These are phyloP conservation scores for Linnaemya vulpina DNA, from an alignment of 2,888 invertebrate genomes.

Conservation along the genomic window DNA sequence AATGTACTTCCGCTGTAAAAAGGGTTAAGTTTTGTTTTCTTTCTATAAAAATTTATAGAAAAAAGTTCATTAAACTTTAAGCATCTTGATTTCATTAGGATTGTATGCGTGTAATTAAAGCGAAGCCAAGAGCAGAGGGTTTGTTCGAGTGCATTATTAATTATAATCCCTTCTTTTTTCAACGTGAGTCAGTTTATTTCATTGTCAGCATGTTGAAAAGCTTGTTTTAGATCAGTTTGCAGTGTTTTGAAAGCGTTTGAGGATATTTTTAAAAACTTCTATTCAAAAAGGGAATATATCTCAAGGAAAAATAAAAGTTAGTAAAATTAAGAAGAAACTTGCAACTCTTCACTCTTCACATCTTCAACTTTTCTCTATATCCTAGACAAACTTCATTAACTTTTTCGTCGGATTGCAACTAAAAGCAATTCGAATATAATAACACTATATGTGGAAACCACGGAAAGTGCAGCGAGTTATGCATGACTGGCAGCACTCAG, in stretches of 20 bases:
- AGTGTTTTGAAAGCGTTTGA: neutral
- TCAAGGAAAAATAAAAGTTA: neutral
- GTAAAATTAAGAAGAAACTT: too few relatives aligned
- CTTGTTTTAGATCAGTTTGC: constrained; percentile 22
- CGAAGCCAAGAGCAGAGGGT: constrained; percentile 39
- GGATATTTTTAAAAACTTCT: neutral
- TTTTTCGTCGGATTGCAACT: too few relatives aligned
- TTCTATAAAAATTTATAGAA: constrained; percentile 27
- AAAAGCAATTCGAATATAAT: too few relatives aligned
- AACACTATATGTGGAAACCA: too few relatives aligned
- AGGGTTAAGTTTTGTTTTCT: constrained; percentile 65
- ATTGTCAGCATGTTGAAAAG: constrained; percentile 42
- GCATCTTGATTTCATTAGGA: constrained; percentile 51
- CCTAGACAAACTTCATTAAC: too few relatives aligned
- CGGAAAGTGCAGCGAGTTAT: too few relatives aligned
- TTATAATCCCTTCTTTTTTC: constrained; percentile 59
- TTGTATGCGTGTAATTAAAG: constrained; percentile 41
- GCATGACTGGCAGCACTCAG: neutral
- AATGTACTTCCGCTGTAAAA: constrained; percentile 63
- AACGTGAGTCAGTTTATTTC: constrained; percentile 12
- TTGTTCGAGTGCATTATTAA: constrained; percentile 24
- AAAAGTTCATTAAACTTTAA: constrained; percentile 69
- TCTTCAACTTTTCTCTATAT: neutral
- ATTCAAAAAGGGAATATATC: neutral
- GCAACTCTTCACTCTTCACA: too few relatives aligned